These are phyloP conservation scores for Vollenhovia emeryi DNA, from an alignment of 1,140 invertebrate species.

Conservation along the genomic window DNA sequence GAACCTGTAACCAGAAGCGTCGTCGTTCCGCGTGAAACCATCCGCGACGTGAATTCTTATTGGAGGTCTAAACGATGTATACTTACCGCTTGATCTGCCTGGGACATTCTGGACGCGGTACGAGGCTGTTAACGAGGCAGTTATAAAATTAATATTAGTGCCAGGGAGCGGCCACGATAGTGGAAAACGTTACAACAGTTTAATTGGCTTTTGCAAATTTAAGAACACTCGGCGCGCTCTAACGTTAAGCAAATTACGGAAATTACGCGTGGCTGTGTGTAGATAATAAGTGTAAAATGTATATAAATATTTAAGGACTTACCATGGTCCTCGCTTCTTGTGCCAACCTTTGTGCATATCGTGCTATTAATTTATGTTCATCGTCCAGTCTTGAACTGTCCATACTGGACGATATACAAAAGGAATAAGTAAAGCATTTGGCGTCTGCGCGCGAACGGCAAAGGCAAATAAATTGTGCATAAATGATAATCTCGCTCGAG, in stretches of 20 bases:
- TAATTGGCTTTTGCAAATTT: conserved; percentile 30
- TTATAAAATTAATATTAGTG: conserved; percentile 67
- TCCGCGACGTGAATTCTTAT: neutral
- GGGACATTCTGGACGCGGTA: conserved; percentile 83
- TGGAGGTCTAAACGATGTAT: conserved; percentile 1
- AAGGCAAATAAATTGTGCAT: conserved; percentile 50
- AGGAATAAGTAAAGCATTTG: conserved; percentile 69
- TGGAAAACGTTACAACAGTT: conserved; percentile 1
- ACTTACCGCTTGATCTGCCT: conserved; percentile 83
- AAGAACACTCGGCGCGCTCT: conserved; percentile 11
- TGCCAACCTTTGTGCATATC: conserved; percentile 97
- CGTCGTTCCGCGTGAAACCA: neutral
- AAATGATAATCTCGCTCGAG: conserved; percentile 26
- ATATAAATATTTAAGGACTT: conserved; percentile 81
- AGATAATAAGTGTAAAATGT: conserved; percentile 32
- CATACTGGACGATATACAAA: conserved; percentile 80
- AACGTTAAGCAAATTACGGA: conserved; percentile 36
- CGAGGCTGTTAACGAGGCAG: conserved; percentile 78
- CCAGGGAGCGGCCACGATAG: neutral
- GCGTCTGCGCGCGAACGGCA: conserved; percentile 47
- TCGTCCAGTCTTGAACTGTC: conserved; percentile 92
- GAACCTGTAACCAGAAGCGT: conserved; percentile 85
- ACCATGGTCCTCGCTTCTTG: conserved; percentile 95
- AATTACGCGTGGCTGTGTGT: neutral
- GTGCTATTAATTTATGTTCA: conserved; percentile 97